Evolutionary conservation across 2,797 vertebrate species (phyloP), one percentile per base, ranked within the genome.

Genomic region (Rhinella marina): DNA sequence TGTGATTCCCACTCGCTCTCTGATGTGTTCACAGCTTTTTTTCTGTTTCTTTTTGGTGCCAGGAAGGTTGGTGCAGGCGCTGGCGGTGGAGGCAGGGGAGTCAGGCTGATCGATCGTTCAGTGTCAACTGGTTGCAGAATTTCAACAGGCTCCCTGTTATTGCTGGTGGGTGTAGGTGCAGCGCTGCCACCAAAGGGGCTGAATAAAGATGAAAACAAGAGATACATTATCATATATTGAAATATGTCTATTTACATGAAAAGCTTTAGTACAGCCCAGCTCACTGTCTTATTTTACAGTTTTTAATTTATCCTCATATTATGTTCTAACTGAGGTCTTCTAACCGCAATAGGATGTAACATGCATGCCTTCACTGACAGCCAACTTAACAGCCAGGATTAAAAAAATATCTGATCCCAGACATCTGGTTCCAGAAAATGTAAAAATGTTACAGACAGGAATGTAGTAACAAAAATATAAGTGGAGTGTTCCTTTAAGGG

Each of bases 1-100:
- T 85, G 83, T n/a, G 16, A 61, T 8, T 85, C 83, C 83, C 83
- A 85, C 23, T 85, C 83, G 14, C 23, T 76, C 16, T 85, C 83
- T 0, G 72, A 16, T 6, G 72, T 61, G 12, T 61, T 75, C 1
- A 16, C 56, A 10, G 70, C 14, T 27, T 85, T 84, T 56, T 75
- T 85, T 29, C 56, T 14, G 52, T 41, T 73, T 52, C 61, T 84
- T 41, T 84, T 84, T n/a, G 68, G 21, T 1, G 68, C 29, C 7
- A 27, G 27, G 6, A 23, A 50, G 23, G 72, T 1, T 3, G 56
- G 70, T 14, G 50, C 52, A 3, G 64, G 25, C 3, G 66, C 25
- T 3, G 54, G 23, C 8, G 29, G 27, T 5, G 19, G 70, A 13
- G 66, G 81, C 4, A n/a, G 25, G 0, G 56, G 68, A 16, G 23